Evolutionary conservation across 1,140 invertebrate genomes (phyloP).

Genomic region (Drosophila kepulauana): DNA sequence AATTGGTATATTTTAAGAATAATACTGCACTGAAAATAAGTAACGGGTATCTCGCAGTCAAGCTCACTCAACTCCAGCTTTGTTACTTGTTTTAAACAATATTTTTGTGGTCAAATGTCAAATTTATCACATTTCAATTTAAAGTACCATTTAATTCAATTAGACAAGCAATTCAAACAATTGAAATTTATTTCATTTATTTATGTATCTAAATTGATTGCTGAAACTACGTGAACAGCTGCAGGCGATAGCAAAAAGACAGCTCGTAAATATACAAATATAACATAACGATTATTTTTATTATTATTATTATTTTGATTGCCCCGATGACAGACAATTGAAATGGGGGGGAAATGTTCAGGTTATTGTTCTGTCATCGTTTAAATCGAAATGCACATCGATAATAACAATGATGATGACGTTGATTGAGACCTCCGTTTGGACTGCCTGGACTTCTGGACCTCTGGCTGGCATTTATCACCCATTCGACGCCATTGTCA

Average conservation of each 20-base stretch:
- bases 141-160: conserved; percentile 1
- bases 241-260: background rate
- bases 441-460: conserved; percentile 2
- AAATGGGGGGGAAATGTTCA: conserved; percentile 18
- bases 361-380: conserved; percentile 27
- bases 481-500: conserved; percentile 35
- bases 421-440: conserved; percentile 20
- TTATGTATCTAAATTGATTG: background rate
- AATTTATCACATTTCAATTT: too few relatives aligned
- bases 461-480: conserved; percentile 53
- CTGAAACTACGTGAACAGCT: background rate
- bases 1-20: too few relatives aligned
- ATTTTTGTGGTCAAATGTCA: too few relatives aligned
- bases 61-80: too few relatives aligned
- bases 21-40: too few relatives aligned
- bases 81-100: too few relatives aligned
- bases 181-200: background rate
- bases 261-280: background rate
- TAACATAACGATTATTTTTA: conserved; percentile 17
- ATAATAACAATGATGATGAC: conserved; percentile 31
- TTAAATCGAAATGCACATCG: conserved; percentile 35
- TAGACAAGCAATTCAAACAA: conserved; percentile 1
- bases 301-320: conserved; percentile 11
- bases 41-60: too few relatives aligned
- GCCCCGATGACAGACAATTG: conserved; percentile 27